Evolutionary conservation across 2,797 vertebrate genomes (phyloP).

Genomic region (Saxicola maurus): DNA sequence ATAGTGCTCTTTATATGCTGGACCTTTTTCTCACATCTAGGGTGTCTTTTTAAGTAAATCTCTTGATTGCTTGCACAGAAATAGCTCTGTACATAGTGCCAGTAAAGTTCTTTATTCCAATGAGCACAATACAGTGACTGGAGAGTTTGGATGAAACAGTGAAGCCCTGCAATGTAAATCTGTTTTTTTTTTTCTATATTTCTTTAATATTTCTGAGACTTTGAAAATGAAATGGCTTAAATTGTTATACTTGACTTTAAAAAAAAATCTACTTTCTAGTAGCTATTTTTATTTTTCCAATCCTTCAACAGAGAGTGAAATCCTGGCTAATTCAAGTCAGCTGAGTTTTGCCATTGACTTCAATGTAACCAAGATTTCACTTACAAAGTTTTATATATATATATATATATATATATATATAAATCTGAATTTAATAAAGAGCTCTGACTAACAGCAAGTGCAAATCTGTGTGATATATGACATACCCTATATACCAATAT

Average conservation of each 20-base stretch:
- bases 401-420: background rate
- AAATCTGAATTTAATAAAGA: background rate
- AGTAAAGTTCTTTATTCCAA: background rate
- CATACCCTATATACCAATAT: background rate
- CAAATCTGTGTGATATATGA: slow-evolving; percentile 39
- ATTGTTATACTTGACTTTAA: background rate
- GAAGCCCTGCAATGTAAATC: background rate
- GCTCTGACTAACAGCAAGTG: slow-evolving; percentile 18
- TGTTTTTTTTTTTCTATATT: fast-evolving
- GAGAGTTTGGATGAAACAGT: background rate
- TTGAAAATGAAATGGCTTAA: background rate
- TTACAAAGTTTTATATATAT: background rate
- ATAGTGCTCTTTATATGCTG: background rate
- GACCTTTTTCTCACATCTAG: background rate
- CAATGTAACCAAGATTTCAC: background rate
- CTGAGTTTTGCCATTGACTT: background rate
- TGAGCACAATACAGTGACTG: background rate
- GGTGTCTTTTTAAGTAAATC: background rate
- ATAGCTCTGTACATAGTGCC: background rate
- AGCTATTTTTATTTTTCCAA: background rate
- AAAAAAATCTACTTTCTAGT: background rate
- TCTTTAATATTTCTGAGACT: background rate
- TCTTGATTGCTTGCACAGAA: background rate
- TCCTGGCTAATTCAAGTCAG: background rate
- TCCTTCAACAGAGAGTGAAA: background rate